A percentile compares a stretch with the other conserved stretches of the same genome.
These are phyloP conservation scores for Clarias magur DNA, from an alignment of 2,113 vertebrate genomes.

Conservation along the genomic window DNA sequence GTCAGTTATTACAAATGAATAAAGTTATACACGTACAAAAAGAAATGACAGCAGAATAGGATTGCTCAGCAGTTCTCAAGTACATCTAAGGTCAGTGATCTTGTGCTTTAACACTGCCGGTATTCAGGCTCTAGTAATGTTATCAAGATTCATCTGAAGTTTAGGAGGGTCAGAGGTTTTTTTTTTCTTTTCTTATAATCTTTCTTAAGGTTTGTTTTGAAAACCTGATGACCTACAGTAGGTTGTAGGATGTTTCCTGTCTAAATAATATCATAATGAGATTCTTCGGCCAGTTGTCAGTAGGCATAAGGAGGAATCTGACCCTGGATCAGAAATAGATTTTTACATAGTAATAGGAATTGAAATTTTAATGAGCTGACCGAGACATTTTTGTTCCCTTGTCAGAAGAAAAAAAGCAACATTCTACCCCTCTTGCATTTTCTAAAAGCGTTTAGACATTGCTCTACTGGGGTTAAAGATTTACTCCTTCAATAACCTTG, in stretches of 20 bases:
- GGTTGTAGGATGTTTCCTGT: neutral
- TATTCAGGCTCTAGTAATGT: neutral
- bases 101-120: neutral
- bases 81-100: constrained; percentile 37
- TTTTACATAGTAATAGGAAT: constrained; percentile 17
- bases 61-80: constrained; percentile 35
- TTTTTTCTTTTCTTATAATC: no score
- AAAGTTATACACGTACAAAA: neutral
- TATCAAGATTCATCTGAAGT: neutral
- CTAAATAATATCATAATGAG: neutral
- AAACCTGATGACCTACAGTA: neutral
- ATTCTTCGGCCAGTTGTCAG: neutral
- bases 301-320: neutral
- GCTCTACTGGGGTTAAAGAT: constrained; percentile 53
- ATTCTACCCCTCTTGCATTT: constrained; percentile 2
- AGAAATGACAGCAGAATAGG: neutral
- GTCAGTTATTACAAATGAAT: neutral
- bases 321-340: neutral
- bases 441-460: constrained; percentile 40
- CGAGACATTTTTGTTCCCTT: constrained; percentile 39
- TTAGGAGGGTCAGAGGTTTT: neutral
- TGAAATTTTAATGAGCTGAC: constrained; percentile 38
- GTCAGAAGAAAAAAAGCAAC: neutral
- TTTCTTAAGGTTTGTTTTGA: neutral
- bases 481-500: constrained; percentile 42